Conservation (phyloP, 1,140 invertebrate species). For the Drosophila nasuta region DNA sequence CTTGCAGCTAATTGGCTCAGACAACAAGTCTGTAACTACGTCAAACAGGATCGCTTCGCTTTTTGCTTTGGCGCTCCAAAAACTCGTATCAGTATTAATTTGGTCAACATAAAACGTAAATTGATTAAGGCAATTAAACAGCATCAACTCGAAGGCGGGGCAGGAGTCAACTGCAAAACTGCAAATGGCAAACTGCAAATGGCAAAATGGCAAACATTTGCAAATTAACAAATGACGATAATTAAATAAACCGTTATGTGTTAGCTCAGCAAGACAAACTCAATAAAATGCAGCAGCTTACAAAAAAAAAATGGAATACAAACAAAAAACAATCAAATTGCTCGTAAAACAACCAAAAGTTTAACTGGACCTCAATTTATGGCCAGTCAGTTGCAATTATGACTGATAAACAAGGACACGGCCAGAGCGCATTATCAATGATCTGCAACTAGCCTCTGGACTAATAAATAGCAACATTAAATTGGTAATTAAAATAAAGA, state of each 20-base stretch:
- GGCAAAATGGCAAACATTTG: conserved; percentile 16
- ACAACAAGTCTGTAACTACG: conserved; percentile 47
- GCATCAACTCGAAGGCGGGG: conserved; percentile 11
- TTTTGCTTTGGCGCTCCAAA: conserved; percentile 7
- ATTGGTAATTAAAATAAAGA: neutral
- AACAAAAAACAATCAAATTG: neutral
- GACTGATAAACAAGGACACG: conserved; percentile 1
- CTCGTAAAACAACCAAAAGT: neutral
- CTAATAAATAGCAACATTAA: neutral
- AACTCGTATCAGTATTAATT: conserved; percentile 65
- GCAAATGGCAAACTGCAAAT: neutral
- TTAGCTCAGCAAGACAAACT: conserved; percentile 15
- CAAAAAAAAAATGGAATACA: conserved; percentile 5
- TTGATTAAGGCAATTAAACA: conserved; percentile 73
- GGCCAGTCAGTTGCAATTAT: conserved; percentile 12
- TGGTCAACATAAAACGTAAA: conserved; percentile 69
- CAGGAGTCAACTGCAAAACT: neutral
- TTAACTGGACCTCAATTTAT: neutral
- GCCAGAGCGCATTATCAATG: neutral
- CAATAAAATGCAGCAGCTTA: conserved; percentile 17
- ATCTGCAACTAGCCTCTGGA: neutral
- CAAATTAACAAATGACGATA: conserved; percentile 61
- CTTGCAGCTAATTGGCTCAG: conserved; percentile 43
- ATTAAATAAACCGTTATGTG: conserved; percentile 69
- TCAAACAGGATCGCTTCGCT: conserved; percentile 38